phyloP scores from a whole-genome alignment of 2,888 invertebrate species.

The Hoplodrina blanda region DNA sequence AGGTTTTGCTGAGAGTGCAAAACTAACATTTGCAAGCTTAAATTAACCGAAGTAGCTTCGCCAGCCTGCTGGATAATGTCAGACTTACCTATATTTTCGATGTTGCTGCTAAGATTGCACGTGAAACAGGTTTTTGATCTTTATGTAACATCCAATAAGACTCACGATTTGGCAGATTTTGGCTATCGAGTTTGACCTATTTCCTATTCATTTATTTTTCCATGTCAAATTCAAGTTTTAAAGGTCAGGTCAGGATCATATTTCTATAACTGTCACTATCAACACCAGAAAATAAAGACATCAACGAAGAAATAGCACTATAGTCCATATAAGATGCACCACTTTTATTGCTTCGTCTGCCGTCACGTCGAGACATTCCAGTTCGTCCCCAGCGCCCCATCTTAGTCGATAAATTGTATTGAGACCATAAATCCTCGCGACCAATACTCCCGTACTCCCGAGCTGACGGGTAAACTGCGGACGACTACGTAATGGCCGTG shows the following conservation, averaged over 20 bases:
- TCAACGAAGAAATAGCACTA: constrained; percentile 19
- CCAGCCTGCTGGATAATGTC: not conserved
- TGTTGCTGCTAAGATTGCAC: not conserved
- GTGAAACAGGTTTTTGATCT: not conserved
- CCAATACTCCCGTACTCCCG: constrained; percentile 47
- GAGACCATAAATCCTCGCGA: constrained; percentile 58
- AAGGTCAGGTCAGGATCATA: no score
- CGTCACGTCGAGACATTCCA: constrained; percentile 74
- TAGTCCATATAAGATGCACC: constrained; percentile 42
- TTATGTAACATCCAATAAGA: not conserved
- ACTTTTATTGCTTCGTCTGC: constrained; percentile 55
- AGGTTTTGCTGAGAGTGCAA: constrained; percentile 16
- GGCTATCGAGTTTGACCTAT: not conserved
- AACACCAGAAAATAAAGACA: constrained; percentile 9
- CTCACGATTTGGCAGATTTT: not conserved
- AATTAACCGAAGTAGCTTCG: not conserved
- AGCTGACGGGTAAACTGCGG: constrained; percentile 45
- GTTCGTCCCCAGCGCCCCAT: constrained; percentile 62
- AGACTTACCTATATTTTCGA: not conserved
- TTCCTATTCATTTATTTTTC: constrained; percentile 1
- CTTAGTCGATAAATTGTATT: constrained; percentile 70
- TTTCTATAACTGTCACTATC: not conserved
- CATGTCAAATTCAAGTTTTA: not conserved
- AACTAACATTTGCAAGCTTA: constrained; percentile 21
- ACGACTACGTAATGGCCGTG: constrained; percentile 32